A percentile compares a stretch with the other conserved stretches of the same genome.
Evolutionary conservation across 2,888 invertebrate species (phyloP).

Genomic region (Griposia aprilina): DNA sequence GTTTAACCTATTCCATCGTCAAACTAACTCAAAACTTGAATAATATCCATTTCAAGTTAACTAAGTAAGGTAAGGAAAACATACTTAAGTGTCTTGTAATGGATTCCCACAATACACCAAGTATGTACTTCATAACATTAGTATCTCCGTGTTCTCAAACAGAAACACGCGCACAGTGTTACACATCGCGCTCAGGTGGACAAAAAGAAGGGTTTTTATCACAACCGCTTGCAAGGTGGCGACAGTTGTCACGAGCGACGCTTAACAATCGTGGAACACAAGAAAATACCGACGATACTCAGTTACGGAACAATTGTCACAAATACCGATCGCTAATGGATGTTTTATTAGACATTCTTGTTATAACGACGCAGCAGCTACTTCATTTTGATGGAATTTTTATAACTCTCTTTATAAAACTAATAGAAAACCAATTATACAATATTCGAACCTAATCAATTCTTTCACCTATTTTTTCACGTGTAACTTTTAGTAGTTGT

Average conservation of each 20-base stretch:
- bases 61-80: slow-evolving; percentile 10
- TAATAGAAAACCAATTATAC: slow-evolving; percentile 26
- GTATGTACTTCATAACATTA: slow-evolving; percentile 16
- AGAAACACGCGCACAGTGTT: slow-evolving; percentile 78
- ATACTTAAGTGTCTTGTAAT: slow-evolving; percentile 23
- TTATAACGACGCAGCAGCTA: slow-evolving; percentile 49
- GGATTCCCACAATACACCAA: slow-evolving; percentile 17
- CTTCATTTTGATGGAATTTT: slow-evolving; percentile 25
- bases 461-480: slow-evolving; percentile 32
- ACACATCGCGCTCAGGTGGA: slow-evolving; percentile 77
- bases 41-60: slow-evolving; percentile 21
- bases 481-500: slow-evolving; percentile 41
- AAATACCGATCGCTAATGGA: slow-evolving; percentile 66
- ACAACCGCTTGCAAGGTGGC: slow-evolving; percentile 78
- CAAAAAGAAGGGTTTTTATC: slow-evolving; percentile 74
- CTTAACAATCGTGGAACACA: slow-evolving; percentile 74
- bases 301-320: slow-evolving; percentile 71
- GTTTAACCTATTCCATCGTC: neutral
- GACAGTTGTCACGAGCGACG: slow-evolving; percentile 76
- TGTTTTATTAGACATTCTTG: slow-evolving; percentile 74
- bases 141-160: slow-evolving; percentile 41
- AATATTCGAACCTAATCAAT: slow-evolving; percentile 26
- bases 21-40: slow-evolving; percentile 18
- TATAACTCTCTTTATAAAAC: slow-evolving; percentile 38
- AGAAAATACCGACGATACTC: slow-evolving; percentile 72